These are phyloP conservation scores for Alethe diademata DNA, from an alignment of 2,113 vertebrate genomes.

Conservation along the genomic window DNA sequence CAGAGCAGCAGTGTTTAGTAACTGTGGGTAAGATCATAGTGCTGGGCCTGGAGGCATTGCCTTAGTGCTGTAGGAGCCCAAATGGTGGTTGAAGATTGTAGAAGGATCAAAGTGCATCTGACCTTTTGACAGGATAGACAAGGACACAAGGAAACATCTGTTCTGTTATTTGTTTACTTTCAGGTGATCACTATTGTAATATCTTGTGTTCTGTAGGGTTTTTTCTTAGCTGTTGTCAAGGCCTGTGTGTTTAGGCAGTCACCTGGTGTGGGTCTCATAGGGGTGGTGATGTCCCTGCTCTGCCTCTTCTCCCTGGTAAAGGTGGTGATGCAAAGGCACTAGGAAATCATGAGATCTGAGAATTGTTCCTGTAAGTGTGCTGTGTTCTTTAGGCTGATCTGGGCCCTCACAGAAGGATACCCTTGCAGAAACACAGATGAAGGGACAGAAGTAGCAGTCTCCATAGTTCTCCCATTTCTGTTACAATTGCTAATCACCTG, in stretches of 20 bases:
- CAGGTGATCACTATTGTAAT: background rate
- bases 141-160: background rate
- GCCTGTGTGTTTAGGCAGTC: background rate
- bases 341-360: background rate
- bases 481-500: background rate
- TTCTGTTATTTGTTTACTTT: background rate
- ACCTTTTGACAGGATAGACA: background rate
- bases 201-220: background rate
- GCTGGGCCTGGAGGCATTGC: background rate
- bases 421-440: background rate
- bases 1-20: background rate
- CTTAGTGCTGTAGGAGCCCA: background rate
- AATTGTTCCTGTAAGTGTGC: background rate
- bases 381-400: background rate
- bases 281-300: background rate
- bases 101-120: background rate
- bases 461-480: background rate
- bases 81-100: background rate
- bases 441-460: background rate
- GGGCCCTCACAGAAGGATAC: background rate
- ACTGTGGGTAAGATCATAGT: background rate
- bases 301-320: background rate
- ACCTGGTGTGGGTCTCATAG: background rate
- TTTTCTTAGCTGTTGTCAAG: background rate
- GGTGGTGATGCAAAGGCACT: background rate